phyloP scores from a whole-genome alignment of 2,797 vertebrate species.

The Lindbergichthys nudifrons region DNA sequence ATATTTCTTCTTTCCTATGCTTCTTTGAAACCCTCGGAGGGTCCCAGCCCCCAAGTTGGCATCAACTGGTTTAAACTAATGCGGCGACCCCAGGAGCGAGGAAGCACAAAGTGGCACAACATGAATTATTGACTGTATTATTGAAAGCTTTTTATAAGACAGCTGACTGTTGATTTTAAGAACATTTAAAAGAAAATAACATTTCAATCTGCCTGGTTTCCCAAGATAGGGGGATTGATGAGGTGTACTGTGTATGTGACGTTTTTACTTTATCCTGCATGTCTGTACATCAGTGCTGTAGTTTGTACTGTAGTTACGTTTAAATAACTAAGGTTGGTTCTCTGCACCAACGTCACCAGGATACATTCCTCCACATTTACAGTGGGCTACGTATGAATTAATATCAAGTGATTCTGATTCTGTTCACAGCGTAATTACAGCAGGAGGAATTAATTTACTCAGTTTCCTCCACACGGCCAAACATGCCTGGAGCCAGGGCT shows the following conservation, averaged over 20 bases:
- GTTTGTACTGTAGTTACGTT: neutral
- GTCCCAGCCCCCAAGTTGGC: constrained; percentile 1
- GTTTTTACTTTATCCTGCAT: neutral
- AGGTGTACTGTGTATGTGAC: too few relatives aligned
- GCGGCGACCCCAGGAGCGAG: neutral
- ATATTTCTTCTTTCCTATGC: neutral
- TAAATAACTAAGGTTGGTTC: constrained; percentile 4
- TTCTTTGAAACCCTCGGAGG: neutral
- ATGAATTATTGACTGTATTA: constrained; percentile 32
- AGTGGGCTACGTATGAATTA: constrained; percentile 30
- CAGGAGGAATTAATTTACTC: constrained; percentile 69
- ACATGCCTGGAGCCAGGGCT: constrained; percentile 67
- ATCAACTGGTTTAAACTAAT: constrained; percentile 17
- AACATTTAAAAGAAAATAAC: constrained; percentile 9
- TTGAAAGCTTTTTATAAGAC: constrained; percentile 12
- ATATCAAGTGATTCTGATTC: constrained; percentile 60
- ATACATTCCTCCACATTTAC: constrained; percentile 27
- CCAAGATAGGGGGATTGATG: neutral
- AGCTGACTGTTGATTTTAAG: constrained; percentile 25
- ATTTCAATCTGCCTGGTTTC: neutral
- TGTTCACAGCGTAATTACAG: constrained; percentile 70
- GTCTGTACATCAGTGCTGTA: neutral
- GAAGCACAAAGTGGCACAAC: constrained; percentile 12
- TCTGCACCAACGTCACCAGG: constrained; percentile 25
- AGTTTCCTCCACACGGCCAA: constrained; percentile 60